A percentile compares a stretch with the other conserved stretches of the same genome.
phyloP scores from a whole-genome alignment of 2,113 vertebrate genomes.

The Chloropsis cyanopogon region DNA sequence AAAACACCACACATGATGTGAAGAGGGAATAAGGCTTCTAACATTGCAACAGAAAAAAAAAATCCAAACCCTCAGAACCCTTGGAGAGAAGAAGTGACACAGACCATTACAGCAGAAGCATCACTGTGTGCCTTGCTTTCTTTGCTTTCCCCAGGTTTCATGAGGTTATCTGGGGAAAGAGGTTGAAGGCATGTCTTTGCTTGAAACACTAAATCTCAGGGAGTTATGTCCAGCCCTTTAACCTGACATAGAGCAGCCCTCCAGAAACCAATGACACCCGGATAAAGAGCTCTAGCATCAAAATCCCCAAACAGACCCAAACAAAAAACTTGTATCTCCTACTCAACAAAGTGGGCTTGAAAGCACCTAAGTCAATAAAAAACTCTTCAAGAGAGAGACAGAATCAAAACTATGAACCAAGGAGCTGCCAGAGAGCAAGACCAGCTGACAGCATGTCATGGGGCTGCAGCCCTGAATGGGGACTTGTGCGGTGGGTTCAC shows the following conservation, averaged over 20 bases:
- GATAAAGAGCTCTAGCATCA: neutral
- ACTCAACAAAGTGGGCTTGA: neutral
- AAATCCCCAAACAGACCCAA: neutral
- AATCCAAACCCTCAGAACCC: neutral
- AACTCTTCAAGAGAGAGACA: neutral
- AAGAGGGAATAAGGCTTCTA: neutral
- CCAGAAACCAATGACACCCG: neutral
- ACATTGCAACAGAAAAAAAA: fast-evolving
- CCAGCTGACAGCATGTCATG: fast-evolving
- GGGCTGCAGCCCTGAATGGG: neutral
- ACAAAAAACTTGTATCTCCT: neutral
- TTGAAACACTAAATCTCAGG: neutral
- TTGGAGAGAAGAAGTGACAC: neutral
- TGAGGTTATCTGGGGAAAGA: neutral
- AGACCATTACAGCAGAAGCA: neutral
- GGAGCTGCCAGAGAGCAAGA: neutral
- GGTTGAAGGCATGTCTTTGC: neutral
- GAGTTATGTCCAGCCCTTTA: neutral
- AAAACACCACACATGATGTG: fast-evolving
- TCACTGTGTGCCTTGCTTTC: neutral
- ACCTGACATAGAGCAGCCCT: neutral
- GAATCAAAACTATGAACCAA: neutral
- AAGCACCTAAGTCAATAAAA: neutral
- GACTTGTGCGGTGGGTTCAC: neutral
- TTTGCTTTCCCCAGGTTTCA: neutral